Base-by-base conservation (phyloP, 2,888 invertebrate species). In the Athalia circularis region DNA sequence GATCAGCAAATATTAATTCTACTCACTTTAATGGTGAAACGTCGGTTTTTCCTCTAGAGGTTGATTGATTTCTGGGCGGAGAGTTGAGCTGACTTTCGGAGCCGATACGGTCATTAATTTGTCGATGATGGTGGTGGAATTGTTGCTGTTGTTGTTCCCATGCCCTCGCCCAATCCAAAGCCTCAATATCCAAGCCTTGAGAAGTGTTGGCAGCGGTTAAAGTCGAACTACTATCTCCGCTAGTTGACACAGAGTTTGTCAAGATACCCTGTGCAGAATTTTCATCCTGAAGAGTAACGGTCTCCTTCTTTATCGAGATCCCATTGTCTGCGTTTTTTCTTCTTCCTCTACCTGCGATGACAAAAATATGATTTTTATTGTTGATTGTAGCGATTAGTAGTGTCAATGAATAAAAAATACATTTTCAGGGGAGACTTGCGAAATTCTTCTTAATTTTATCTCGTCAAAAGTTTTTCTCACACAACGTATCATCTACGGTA, bases 11-110 rank as follows among this genome's bases (percentile, higher is more conserved):
- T 5, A 52, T 64, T 5, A 3, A 29, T 29, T 2, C 13, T 43
- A 83, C 84, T 59, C 84, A 88, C 88, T 87, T 88, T 3, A 89
- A 86, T 0, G 89, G 87, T 8, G 87, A 86, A 7, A 85, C 80
- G 5, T 87, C 87, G n/a, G 82, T 78, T 77, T 86, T 87, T 6
- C 83, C 80, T 80, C 83, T 83, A 0, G 52, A 45, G 13, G 82
- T 81, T 13, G 81, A 78, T 29, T 29, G 29, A 4, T 77, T 78
- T 75, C 87, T 85, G 3, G 84, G 84, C 1, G 90, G 87, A 0
- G 89, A 88, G 3, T 86, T 83, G 45, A 86, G 76, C 11, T 84
- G 86, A 68, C 80, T 84, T 4, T 86, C 84, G 50, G 84, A 82
- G 9, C 82, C 65, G 15, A 76, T 62, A 29, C 74, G 74, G 43